Evolutionary conservation across 2,888 invertebrate genomes (phyloP).

Genomic region (Galerucella nymphaeae): DNA sequence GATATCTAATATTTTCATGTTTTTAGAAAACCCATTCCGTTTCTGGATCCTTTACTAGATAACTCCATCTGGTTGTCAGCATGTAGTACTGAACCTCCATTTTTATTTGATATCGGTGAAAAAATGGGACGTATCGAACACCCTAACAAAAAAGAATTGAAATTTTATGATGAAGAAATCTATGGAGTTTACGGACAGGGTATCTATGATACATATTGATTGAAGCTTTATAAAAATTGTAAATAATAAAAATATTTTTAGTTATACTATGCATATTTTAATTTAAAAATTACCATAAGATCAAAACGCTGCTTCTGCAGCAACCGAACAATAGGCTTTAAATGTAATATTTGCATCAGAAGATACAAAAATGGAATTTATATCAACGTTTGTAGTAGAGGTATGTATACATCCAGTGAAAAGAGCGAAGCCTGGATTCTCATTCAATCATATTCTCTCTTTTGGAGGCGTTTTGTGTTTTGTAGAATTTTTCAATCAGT

Average conservation of each 20-base stretch:
- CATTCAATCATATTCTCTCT: conserved; percentile 62
- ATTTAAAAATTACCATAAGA: conserved; percentile 11
- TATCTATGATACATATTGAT: conserved; percentile 44
- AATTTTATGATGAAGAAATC: conserved; percentile 43
- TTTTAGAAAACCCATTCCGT: conserved; percentile 45
- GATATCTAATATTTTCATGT: too few species aligned
- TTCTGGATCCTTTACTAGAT: conserved; percentile 33
- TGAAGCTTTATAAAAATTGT: neutral
- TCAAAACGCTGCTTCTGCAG: neutral
- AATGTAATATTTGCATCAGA: conserved; percentile 19
- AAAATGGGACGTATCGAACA: conserved; percentile 15
- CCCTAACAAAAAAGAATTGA: conserved; percentile 42
- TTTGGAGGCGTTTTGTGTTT: conserved; percentile 61
- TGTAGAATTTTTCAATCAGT: conserved; percentile 65
- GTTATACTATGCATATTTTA: neutral
- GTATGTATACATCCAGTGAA: conserved; percentile 35
- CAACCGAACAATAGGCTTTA: conserved; percentile 6
- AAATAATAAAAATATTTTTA: neutral
- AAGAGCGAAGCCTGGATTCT: conserved; percentile 51
- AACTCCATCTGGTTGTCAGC: conserved; percentile 37
- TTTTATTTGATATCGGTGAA: conserved; percentile 28
- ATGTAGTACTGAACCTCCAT: conserved; percentile 15
- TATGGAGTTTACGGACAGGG: conserved; percentile 43
- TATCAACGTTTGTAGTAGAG: conserved; percentile 37
- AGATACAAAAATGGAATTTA: conserved; percentile 42